Evolutionary conservation across 1,140 invertebrate genomes (phyloP), one percentile per base, ranked within the genome.

Genomic region (Berghia stephanieae): DNA sequence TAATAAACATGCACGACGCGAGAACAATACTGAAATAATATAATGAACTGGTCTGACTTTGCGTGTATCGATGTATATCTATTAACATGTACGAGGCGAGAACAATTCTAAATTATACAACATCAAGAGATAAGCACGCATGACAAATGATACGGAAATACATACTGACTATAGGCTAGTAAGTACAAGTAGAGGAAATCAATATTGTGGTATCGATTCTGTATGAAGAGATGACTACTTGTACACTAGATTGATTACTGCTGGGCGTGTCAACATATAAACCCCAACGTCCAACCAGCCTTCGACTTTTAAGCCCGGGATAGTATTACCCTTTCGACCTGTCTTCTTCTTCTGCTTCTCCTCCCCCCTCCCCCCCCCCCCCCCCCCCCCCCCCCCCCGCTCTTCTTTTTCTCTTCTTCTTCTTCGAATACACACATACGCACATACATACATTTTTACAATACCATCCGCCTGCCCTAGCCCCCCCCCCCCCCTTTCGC

Each of bases 11-110:
- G 10, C n/a, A 27, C 6, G 18, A 24, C n/a, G 74, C 55, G 4
- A 68, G 4, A 34, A 69, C 42, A 21, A 78, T 63, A 34, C 78
- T 52, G 2, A 75, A 27, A 66, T 70, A 49, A 52, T 66, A 31
- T 49, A 72, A n/a, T 16, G 18, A 52, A 66, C 3, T 42, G 27
- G 2, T 43, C 21, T 24, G 40, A 24, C 8, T 44, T 42, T 69
- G 38, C 13, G 36, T 66, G 3, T 74, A 10, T 31, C 16, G 13
- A 10, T 60, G n/a, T 60, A 24, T 60, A 24, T 60, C 5, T 60
- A 24, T 60, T 60, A 70, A 10, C 57, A 46, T 42, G 40, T 49
- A n/a, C n/a, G n/a, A n/a, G n/a, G n/a, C n/a, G n/a, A n/a, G n/a
- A n/a, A n/a, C n/a, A n/a, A n/a, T n/a, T n/a, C n/a, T n/a, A n/a